A percentile compares a stretch with the other conserved stretches of the same genome.
Evolutionary conservation across 2,113 vertebrate species (phyloP).

Genomic region (Malaclemys terrapin): DNA sequence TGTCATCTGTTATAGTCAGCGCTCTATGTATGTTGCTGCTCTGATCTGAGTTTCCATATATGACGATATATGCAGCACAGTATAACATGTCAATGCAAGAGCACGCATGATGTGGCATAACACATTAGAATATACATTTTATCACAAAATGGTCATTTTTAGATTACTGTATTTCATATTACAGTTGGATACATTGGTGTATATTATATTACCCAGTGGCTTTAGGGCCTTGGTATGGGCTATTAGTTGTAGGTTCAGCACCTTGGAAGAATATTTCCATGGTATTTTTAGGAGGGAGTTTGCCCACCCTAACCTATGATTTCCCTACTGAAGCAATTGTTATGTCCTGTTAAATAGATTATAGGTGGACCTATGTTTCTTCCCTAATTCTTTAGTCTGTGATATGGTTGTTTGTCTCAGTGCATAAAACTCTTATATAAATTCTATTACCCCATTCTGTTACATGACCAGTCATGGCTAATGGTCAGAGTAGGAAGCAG

Average conservation of each 20-base stretch:
- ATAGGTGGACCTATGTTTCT: not conserved
- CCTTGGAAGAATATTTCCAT: not conserved
- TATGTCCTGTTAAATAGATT: not conserved
- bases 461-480: not conserved
- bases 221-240: not conserved
- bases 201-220: not conserved
- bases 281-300: not conserved
- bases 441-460: not conserved
- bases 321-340: not conserved
- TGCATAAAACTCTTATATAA: not conserved
- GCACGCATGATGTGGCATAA: not conserved
- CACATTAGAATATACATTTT: not conserved
- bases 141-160: no score
- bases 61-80: not conserved
- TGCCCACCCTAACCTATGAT: not conserved
- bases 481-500: not conserved
- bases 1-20: not conserved
- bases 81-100: not conserved
- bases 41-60: not conserved
- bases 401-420: not conserved
- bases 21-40: not conserved
- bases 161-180: not conserved
- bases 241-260: not conserved
- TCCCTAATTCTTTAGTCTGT: not conserved
- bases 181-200: not conserved